phyloP scores from a whole-genome alignment of 2,113 vertebrate genomes.

The Dryoscopus gambensis region DNA sequence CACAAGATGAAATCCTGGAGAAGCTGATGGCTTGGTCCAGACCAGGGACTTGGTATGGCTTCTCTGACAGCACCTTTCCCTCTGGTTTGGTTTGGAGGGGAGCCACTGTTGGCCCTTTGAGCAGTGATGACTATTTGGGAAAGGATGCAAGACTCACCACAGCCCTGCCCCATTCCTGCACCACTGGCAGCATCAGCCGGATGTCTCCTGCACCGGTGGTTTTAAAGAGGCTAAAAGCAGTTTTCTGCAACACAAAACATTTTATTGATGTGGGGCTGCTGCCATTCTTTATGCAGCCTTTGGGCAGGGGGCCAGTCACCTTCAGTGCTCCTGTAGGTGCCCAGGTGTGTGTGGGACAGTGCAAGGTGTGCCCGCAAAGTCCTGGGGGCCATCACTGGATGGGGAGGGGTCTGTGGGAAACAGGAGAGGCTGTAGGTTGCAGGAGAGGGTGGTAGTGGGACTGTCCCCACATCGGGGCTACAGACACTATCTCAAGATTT shows the following conservation, averaged over 20 bases:
- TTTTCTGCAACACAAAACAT: background rate
- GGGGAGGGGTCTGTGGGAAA: background rate
- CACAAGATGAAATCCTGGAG: background rate
- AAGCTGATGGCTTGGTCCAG: background rate
- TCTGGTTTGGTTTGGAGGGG: background rate
- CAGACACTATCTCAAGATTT: accelerated
- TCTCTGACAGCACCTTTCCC: background rate
- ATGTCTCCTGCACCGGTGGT: background rate
- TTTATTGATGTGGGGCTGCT: accelerated
- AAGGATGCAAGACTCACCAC: background rate
- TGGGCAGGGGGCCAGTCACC: background rate
- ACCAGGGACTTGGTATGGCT: background rate
- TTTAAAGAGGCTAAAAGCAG: background rate
- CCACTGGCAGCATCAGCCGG: background rate
- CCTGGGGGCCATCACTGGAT: no score
- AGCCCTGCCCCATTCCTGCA: background rate
- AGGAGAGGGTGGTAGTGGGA: background rate
- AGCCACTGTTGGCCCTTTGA: background rate
- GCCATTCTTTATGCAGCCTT: accelerated
- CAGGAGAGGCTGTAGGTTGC: background rate
- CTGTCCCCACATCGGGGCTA: background rate
- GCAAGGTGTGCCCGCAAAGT: background rate
- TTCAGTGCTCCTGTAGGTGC: background rate
- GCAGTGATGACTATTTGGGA: background rate
- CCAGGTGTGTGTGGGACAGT: background rate